Percentiles rank a stretch among this genome's conserved stretches.
Conservation (phyloP, 2,888 invertebrate species). For the Unio pictorum region DNA sequence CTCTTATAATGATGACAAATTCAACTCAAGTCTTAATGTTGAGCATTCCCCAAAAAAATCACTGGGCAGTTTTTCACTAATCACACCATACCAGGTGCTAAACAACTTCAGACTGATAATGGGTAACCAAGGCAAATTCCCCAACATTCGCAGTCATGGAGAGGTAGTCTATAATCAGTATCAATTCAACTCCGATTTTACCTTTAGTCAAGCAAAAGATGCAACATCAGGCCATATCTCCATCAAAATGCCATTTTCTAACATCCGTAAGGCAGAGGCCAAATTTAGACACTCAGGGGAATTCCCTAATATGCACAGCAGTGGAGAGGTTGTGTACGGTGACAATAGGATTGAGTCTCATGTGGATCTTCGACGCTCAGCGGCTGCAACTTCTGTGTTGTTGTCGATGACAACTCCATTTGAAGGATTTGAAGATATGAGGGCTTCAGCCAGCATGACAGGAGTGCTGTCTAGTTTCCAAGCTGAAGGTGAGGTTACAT, state of each 20-base stretch:
- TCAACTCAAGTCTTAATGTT: constrained; percentile 8
- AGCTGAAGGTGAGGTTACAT: constrained; percentile 33
- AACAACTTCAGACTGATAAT: no score
- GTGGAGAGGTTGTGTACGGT: background rate
- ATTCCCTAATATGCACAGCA: no score
- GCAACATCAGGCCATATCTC: no score
- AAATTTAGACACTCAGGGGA: no score
- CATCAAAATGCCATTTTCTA: no score
- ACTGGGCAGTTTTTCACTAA: constrained; percentile 1
- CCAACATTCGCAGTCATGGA: constrained; percentile 27
- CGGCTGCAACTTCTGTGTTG: background rate
- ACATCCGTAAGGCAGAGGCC: no score
- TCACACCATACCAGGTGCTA: constrained; percentile 4
- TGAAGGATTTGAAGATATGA: constrained; percentile 27
- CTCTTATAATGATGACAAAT: constrained; percentile 6
- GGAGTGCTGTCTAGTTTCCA: constrained; percentile 32
- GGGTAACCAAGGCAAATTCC: constrained; percentile 12
- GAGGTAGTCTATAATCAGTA: constrained; percentile 32
- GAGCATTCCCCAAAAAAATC: constrained; percentile 2
- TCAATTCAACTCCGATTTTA: constrained; percentile 20
- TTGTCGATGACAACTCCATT: background rate
- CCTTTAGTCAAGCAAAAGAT: constrained; percentile 14
- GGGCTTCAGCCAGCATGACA: constrained; percentile 21
- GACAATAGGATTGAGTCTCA: background rate
- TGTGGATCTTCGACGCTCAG: background rate